Percentiles rank a stretch among this genome's conserved stretches.
Evolutionary conservation across 2,113 vertebrate genomes (phyloP).

Genomic region (Ptyas mucosa): DNA sequence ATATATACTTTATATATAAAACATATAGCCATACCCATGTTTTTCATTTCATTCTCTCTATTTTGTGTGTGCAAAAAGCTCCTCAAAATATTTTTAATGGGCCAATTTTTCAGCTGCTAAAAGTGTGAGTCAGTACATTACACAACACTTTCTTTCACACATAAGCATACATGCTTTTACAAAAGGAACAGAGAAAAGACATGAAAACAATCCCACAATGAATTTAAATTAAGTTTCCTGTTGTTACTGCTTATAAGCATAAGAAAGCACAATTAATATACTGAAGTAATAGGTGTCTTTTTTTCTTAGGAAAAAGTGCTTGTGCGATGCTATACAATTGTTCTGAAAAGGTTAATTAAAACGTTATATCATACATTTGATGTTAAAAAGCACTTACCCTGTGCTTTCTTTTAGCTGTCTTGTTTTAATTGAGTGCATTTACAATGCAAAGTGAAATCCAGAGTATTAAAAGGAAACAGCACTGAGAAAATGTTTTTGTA

Average conservation of each 20-base stretch:
- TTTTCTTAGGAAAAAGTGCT: neutral
- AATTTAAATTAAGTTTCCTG: neutral
- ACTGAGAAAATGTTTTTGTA: neutral
- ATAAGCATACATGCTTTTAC: neutral
- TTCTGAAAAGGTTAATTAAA: slow-evolving; percentile 5
- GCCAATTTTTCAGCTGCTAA: neutral
- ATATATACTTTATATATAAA: neutral
- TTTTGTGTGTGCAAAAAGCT: neutral
- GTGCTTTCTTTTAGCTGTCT: neutral
- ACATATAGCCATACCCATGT: neutral
- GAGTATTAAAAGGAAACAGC: neutral
- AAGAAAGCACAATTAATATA: neutral
- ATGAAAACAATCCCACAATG: neutral
- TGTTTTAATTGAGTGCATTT: neutral
- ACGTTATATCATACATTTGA: neutral
- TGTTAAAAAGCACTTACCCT: neutral
- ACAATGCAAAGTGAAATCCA: neutral
- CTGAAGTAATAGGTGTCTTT: neutral
- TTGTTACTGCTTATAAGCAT: neutral
- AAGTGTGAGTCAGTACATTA: neutral
- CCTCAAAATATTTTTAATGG: neutral
- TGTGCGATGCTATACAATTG: neutral
- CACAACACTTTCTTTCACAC: neutral
- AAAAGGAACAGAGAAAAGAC: neutral
- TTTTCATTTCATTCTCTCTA: neutral